Conservation (phyloP, 2,113 vertebrate species). For the Mormyrus iriodes region DNA sequence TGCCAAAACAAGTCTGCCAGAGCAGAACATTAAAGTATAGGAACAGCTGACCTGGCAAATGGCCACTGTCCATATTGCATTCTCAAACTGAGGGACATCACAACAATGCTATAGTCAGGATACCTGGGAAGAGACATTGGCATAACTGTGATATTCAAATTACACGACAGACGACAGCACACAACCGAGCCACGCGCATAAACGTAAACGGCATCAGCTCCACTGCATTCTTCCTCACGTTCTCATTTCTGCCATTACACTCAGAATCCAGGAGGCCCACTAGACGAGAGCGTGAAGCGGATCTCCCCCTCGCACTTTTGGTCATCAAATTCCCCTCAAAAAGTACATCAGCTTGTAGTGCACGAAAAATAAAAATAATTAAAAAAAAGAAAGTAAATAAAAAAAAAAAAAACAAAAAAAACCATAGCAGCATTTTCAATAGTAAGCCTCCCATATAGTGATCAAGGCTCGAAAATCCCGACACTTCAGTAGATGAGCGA, state of each 20-base stretch:
- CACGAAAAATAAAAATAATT: constrained; percentile 70
- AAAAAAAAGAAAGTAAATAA: constrained; percentile 69
- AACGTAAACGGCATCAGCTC: constrained; percentile 39
- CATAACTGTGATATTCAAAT: constrained; percentile 35
- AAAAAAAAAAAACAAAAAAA: constrained; percentile 70
- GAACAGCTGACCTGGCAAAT: neutral
- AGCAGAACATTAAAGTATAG: neutral
- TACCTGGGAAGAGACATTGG: constrained; percentile 45
- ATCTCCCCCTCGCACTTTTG: constrained; percentile 64
- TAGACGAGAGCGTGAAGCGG: constrained; percentile 56
- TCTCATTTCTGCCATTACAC: constrained; percentile 46
- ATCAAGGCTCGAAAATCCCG: constrained; percentile 49
- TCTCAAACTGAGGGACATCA: constrained; percentile 29
- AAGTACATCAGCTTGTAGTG: constrained; percentile 65
- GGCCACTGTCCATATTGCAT: constrained; percentile 16
- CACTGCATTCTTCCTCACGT: constrained; percentile 33
- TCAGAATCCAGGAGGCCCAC: constrained; percentile 48
- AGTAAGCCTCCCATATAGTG: constrained; percentile 54
- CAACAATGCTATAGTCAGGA: constrained; percentile 41
- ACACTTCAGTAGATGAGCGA: constrained; percentile 46
- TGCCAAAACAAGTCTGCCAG: neutral
- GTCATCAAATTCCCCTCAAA: constrained; percentile 58
- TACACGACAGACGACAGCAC: constrained; percentile 49
- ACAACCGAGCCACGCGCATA: constrained; percentile 44
- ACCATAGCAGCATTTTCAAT: constrained; percentile 69